Conservation (phyloP, 2,797 vertebrate genomes). For the Lepus oiostolus region DNA sequence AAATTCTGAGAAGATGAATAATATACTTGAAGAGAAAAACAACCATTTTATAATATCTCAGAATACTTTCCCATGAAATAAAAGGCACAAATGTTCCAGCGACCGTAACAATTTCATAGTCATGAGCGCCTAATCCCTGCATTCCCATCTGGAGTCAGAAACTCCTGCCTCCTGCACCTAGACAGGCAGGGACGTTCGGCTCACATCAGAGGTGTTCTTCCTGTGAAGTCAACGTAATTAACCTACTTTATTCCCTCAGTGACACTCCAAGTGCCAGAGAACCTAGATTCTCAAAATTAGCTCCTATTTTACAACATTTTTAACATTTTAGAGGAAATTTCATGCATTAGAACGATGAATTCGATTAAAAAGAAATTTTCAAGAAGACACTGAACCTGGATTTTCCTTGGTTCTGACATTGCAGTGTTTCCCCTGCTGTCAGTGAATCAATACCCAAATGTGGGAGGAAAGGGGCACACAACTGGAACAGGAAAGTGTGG, state of each 20-base stretch:
- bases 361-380: background rate
- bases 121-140: background rate
- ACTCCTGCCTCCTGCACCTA: background rate
- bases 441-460: background rate
- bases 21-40: constrained; percentile 28
- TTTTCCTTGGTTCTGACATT: constrained; percentile 13
- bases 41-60: background rate
- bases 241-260: constrained; percentile 67
- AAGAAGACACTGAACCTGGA: background rate
- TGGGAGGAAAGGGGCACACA: background rate
- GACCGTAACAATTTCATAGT: background rate
- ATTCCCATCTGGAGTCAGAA: constrained; percentile 37
- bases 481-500: background rate
- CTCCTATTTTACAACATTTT: constrained; percentile 66
- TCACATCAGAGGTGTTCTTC: constrained; percentile 43
- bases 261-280: constrained; percentile 7
- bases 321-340: constrained; percentile 42
- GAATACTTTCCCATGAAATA: constrained; percentile 24
- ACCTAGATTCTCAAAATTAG: constrained; percentile 61
- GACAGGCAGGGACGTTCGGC: constrained; percentile 9
- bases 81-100: background rate
- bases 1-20: background rate
- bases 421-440: background rate
- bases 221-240: constrained; percentile 76
- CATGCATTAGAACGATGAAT: background rate